Base-by-base conservation (phyloP, 2,113 vertebrate genomes). In the Nansenia antarctica region DNA sequence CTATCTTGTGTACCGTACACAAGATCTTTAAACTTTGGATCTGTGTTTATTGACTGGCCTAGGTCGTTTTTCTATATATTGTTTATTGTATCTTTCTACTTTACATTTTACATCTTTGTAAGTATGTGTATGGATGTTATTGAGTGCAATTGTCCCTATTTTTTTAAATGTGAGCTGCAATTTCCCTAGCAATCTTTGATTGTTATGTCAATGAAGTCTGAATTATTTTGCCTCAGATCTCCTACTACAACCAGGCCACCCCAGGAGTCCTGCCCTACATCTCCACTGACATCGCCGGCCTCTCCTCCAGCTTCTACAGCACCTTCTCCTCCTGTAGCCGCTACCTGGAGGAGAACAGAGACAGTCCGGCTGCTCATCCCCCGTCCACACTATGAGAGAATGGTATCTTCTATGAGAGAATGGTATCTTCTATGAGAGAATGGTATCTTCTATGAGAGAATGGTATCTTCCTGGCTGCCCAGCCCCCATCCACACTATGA, bases 161-260 rank as follows among this genome's bases (percentile, higher is more conserved):
- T n/a, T n/a, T n/a, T n/a, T n/a, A n/a, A n/a, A n/a, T n/a, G n/a
- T n/a, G n/a, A n/a, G n/a, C n/a, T n/a, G n/a, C n/a, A n/a, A n/a
- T n/a, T n/a, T n/a, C n/a, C n/a, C n/a, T n/a, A n/a, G n/a, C n/a
- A n/a, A n/a, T n/a, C n/a, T n/a, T n/a, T n/a, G n/a, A n/a, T n/a
- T n/a, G n/a, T n/a, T n/a, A n/a, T n/a, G n/a, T n/a, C n/a, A n/a
- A n/a, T n/a, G n/a, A n/a, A n/a, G n/a, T n/a, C n/a, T n/a, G n/a
- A n/a, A n/a, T n/a, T 70, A 31, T 72, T 60, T 42, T 12, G 64
- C 6, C 76, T 15, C 86, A 98, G 97, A 91, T 98, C 66, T 94
- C 96, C 59, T 99, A 98, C 85, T 99, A 98, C 86, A 98, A 97
- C 86, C 96, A 98, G 89, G 96, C 94, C 1, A 95, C 92, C 0